Base-by-base conservation (phyloP, 2,888 invertebrate species). In the Cryptocephalus moraei region DNA sequence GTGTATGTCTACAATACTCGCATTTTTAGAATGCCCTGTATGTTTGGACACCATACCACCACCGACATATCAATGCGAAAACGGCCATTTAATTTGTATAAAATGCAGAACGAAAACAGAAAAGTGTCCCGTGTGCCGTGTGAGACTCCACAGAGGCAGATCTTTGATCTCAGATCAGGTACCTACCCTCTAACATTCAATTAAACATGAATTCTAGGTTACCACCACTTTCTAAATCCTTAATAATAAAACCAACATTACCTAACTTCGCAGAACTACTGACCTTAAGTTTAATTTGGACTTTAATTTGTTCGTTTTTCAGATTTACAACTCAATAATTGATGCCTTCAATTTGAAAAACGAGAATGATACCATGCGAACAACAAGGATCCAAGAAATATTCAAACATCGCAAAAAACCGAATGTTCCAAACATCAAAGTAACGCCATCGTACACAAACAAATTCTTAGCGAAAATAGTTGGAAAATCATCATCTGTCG, bases 31-130 rank as follows among this genome's bases (percentile, higher is more conserved):
- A 60, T 82, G 82, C 58, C 82, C 82, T 13, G 75, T 82, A 40
- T 82, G 82, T 58, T 67, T 79, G 56, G 78, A 80, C 54, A 79
- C 78, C 45, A 78, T 80, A 49, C 63, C 72, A 36, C 77, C 81
- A 9, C 82, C 82, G 4, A 76, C 77, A 1, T 75, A 78, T 54
- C 81, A 82, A 59, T 82, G 82, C 59, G 77, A 79, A 46, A 79
- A 81, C 57, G 82, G 82, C 1, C 82, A 82, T 62, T 70, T 82
- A 51, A 73, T 81, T 41, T 82, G 82, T 62, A 70, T 74, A 33
- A 72, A 72, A 49, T 82, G 82, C 58, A 75, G 79, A 56, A 69
- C 76, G 11, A 78, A 77, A 61, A 75, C 79, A 13, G 73, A 75
- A 51, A 71, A 73, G 47, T 82, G 82, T 62, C 82, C 82, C 1